Percentiles rank a stretch among this genome's conserved stretches.
Evolutionary conservation across 2,113 vertebrate genomes (phyloP).

Genomic region (Channa argus): DNA sequence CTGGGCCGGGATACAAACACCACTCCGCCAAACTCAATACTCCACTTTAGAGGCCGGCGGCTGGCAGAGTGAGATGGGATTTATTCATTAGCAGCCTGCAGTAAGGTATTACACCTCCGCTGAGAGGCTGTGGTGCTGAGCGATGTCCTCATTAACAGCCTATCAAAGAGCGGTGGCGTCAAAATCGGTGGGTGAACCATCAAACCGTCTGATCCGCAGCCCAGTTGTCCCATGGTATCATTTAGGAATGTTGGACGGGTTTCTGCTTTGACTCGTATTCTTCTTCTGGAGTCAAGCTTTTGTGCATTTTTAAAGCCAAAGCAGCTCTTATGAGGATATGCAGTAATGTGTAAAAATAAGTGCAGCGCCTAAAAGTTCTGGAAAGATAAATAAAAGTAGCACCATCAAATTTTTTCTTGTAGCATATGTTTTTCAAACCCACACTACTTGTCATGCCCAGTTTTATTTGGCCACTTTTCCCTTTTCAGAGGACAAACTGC

Average conservation of each 20-base stretch:
- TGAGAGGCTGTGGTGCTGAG: conserved; percentile 39
- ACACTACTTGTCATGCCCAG: not conserved
- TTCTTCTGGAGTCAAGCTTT: conserved; percentile 12
- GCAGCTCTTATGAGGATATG: conserved; percentile 12
- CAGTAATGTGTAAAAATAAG: conserved; percentile 3
- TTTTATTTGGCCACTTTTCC: not conserved
- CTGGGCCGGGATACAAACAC: conserved; percentile 43
- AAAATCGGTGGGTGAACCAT: conserved; percentile 42
- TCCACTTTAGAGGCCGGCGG: conserved; percentile 45
- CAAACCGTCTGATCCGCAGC: conserved; percentile 29
- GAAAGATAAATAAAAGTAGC: not conserved
- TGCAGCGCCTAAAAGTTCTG: not conserved
- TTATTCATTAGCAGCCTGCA: conserved; percentile 61
- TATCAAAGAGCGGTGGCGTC: conserved; percentile 51
- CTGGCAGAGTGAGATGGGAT: conserved; percentile 58
- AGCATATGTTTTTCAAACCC: conserved; percentile 30
- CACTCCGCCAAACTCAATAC: conserved; percentile 38
- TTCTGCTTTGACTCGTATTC: conserved; percentile 27
- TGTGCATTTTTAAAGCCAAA: conserved; percentile 1
- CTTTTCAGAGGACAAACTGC: not conserved
- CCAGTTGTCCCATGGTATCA: conserved; percentile 41
- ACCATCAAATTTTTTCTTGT: not conserved
- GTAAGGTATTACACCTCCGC: conserved; percentile 57
- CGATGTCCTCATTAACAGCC: conserved; percentile 48
- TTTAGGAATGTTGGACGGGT: conserved; percentile 22